phyloP scores from a whole-genome alignment of 2,888 invertebrate species.

The Himalopsyche kuldschensis region DNA sequence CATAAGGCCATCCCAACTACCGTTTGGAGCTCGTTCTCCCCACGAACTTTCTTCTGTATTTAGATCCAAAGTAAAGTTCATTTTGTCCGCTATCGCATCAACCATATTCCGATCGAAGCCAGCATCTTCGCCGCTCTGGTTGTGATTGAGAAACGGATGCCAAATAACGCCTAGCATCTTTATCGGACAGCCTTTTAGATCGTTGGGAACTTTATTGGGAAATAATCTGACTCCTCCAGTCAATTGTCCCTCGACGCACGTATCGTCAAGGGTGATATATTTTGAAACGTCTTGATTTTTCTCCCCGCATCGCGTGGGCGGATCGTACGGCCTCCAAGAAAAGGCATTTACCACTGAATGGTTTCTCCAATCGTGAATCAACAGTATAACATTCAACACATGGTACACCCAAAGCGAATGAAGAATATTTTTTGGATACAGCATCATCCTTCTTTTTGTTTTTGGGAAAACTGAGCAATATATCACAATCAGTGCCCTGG shows the following conservation, averaged over 20 bases:
- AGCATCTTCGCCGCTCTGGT: conserved; percentile 25
- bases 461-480: conserved; percentile 17
- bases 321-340: conserved; percentile 39
- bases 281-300: conserved; percentile 24
- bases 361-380: conserved; percentile 33
- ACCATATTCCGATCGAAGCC: conserved; percentile 44
- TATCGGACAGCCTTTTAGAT: conserved; percentile 44
- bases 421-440: conserved; percentile 30
- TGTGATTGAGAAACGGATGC: conserved; percentile 45
- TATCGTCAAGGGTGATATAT: conserved; percentile 18
- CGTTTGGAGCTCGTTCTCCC: conserved; percentile 42
- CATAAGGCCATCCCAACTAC: conserved; percentile 42
- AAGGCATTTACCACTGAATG: conserved; percentile 26
- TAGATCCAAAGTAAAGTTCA: conserved; percentile 42
- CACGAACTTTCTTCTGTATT: conserved; percentile 38
- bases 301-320: conserved; percentile 36
- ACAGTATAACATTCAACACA: conserved; percentile 28
- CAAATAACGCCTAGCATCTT: conserved; percentile 44
- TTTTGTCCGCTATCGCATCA: conserved; percentile 41
- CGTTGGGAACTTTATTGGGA: conserved; percentile 43
- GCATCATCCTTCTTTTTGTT: conserved; percentile 19
- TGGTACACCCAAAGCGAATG: conserved; percentile 33
- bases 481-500: conserved; percentile 29
- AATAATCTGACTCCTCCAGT: conserved; percentile 32
- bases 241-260: conserved; percentile 22